A percentile compares a stretch with the other conserved stretches of the same genome.
phyloP scores from a whole-genome alignment of 2,888 invertebrate genomes.

The Drosophila subquinaria region DNA sequence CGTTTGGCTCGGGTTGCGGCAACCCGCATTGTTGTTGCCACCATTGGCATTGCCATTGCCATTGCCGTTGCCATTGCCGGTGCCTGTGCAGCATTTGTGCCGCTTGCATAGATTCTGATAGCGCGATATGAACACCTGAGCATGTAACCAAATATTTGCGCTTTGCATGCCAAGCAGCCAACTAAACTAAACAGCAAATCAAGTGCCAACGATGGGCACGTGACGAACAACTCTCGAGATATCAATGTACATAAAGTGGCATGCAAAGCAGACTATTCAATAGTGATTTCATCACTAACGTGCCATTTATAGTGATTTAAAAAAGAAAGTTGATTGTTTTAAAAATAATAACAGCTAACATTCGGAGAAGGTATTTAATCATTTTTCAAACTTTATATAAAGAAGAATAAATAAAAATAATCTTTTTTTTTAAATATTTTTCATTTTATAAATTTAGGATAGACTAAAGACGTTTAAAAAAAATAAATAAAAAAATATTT shows the following conservation, averaged over 20 bases:
- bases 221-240: neutral
- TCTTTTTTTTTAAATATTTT: too few relatives aligned
- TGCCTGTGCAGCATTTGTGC: conserved; percentile 39
- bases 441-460: too few relatives aligned
- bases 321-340: too few relatives aligned
- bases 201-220: conserved; percentile 19
- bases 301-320: too few relatives aligned
- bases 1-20: conserved; percentile 43
- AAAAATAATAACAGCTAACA: neutral
- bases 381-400: too few relatives aligned
- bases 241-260: neutral
- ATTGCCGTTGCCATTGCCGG: neutral
- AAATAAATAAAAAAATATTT: too few relatives aligned
- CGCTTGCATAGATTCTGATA: conserved; percentile 53
- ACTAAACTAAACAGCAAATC: conserved; percentile 33
- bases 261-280: neutral
- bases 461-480: too few relatives aligned
- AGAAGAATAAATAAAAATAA: too few relatives aligned
- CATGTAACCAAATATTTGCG: conserved; percentile 62
- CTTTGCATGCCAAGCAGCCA: conserved; percentile 47
- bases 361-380: too few relatives aligned
- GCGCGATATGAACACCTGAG: conserved; percentile 62
- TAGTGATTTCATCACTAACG: too few relatives aligned
- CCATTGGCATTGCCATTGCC: neutral
- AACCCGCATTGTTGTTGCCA: conserved; percentile 42